Evolutionary conservation across 2,888 invertebrate genomes (phyloP), one percentile per base, ranked within the genome.

Genomic region (Synergus laeviventris): DNA sequence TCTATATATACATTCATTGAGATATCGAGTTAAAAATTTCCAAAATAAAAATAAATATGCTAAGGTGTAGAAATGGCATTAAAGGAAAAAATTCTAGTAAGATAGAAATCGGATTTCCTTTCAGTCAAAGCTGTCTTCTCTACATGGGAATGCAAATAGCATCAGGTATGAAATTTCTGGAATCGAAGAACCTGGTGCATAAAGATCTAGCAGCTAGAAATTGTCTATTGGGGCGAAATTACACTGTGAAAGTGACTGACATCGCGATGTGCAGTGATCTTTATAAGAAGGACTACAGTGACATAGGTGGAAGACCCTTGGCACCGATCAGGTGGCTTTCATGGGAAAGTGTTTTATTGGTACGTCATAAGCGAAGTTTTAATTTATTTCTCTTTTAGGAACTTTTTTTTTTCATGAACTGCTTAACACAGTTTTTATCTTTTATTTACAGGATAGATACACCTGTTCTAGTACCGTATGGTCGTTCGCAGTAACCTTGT

Each of bases 91-190:
- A n/a, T n/a, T n/a, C n/a, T n/a, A n/a, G n/a, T n/a, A 31, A 31
- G 31, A 5, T 31, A 5, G 31, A 5, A 31, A 31, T 31, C 7
- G 4, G 5, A 49, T n/a, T 49, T 38, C 88, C 91, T 90, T 90
- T 16, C 91, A 95, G 95, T 89, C 93, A 94, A 89, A 94, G 93
- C 82, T 94, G 94, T 87, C 92, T 95, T 83, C 92, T 95, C 81
- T 95, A 93, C 91, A 94, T 95, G 93, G 94, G 94, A 74, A 93
- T 94, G 75, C 95, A 96, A 91, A 94, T 96, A 87, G 94, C 96
- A 61, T 95, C 95, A 12, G 96, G 95, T 61, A 95, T 96, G 95
- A 94, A 94, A 89, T 96, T 95, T 89, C 92, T 96, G 86, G 96
- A 96, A 92, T 94, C 94, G 24, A 93, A 94, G 88, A 94, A 95